phyloP scores from a whole-genome alignment of 2,113 vertebrate species.

The Rhinogobius similis region DNA sequence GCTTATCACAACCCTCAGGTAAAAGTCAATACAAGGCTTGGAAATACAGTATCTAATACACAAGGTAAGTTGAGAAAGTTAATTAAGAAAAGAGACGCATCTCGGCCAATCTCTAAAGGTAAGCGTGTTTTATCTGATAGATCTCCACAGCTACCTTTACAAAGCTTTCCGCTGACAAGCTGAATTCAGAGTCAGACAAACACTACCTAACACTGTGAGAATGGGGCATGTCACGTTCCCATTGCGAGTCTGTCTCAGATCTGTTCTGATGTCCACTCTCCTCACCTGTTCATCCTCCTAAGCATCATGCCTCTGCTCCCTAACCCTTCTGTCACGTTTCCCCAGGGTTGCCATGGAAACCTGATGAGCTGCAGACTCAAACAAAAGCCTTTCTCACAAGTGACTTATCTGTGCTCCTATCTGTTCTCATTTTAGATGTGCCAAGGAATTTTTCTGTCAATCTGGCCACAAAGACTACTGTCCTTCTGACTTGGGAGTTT shows the following conservation, averaged over 20 bases:
- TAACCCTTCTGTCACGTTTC: slow-evolving; percentile 44
- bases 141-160: slow-evolving; percentile 58
- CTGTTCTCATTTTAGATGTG: slow-evolving; percentile 81
- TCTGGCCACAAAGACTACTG: slow-evolving; percentile 93
- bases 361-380: slow-evolving; percentile 12
- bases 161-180: slow-evolving; percentile 59
- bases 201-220: slow-evolving; percentile 62
- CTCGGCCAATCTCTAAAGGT: slow-evolving; percentile 51
- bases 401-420: slow-evolving; percentile 29
- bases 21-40: slow-evolving; percentile 66
- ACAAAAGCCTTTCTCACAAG: neutral
- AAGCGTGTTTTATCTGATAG: slow-evolving; percentile 56
- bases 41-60: slow-evolving; percentile 38
- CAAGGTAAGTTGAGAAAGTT: slow-evolving; percentile 73
- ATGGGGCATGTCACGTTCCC: slow-evolving; percentile 71
- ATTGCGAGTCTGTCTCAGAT: slow-evolving; percentile 50
- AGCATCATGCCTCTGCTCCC: slow-evolving; percentile 39
- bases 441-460: slow-evolving; percentile 98
- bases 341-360: slow-evolving; percentile 39
- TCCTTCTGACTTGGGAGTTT: slow-evolving; percentile 96
- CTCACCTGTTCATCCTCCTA: slow-evolving; percentile 69
- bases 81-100: slow-evolving; percentile 27
- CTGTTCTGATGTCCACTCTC: slow-evolving; percentile 57
- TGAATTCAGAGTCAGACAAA: slow-evolving; percentile 50
- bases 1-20: slow-evolving; percentile 77